Evolutionary conservation across 1,140 invertebrate genomes (phyloP).

Genomic region (Eciton burchellii): DNA sequence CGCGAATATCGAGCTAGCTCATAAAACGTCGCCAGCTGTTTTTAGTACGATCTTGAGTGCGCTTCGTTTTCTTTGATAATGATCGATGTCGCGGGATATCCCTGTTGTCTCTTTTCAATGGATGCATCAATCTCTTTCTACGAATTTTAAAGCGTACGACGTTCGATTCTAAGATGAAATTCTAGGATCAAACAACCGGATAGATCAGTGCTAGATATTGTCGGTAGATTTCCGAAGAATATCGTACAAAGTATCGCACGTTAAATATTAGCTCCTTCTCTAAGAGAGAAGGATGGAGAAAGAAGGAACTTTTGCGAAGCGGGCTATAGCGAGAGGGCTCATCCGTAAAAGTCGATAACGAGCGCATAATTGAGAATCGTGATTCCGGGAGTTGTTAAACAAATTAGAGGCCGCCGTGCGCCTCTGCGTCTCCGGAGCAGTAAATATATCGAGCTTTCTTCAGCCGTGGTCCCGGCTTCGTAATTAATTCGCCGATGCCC

Average conservation of each 20-base stretch:
- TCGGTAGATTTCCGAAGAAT: neutral
- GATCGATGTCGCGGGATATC: neutral
- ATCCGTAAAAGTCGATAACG: slow-evolving; percentile 46
- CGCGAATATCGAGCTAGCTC: neutral
- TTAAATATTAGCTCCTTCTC: too few relatives aligned
- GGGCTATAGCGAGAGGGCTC: slow-evolving; percentile 6
- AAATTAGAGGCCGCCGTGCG: slow-evolving; percentile 37
- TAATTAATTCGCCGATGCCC: slow-evolving; percentile 70
- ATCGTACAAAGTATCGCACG: too few relatives aligned
- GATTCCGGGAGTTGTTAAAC: slow-evolving; percentile 60
- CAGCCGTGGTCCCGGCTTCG: slow-evolving; percentile 10
- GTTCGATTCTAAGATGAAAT: too few relatives aligned
- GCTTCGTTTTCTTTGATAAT: neutral
- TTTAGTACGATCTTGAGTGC: neutral
- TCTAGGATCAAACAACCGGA: too few relatives aligned
- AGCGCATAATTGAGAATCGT: slow-evolving; percentile 20
- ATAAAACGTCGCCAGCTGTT: neutral
- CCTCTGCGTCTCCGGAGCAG: neutral
- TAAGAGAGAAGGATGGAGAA: neutral
- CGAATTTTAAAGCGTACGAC: too few relatives aligned
- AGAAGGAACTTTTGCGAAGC: neutral
- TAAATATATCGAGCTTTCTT: slow-evolving; percentile 44
- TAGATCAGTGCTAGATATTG: too few relatives aligned
- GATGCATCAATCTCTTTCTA: too few relatives aligned
- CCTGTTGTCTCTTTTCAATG: neutral